A percentile compares a stretch with the other conserved stretches of the same genome.
These are phyloP conservation scores for Hemiprocne comata DNA, from an alignment of 2,113 vertebrate species.

Conservation along the genomic window DNA sequence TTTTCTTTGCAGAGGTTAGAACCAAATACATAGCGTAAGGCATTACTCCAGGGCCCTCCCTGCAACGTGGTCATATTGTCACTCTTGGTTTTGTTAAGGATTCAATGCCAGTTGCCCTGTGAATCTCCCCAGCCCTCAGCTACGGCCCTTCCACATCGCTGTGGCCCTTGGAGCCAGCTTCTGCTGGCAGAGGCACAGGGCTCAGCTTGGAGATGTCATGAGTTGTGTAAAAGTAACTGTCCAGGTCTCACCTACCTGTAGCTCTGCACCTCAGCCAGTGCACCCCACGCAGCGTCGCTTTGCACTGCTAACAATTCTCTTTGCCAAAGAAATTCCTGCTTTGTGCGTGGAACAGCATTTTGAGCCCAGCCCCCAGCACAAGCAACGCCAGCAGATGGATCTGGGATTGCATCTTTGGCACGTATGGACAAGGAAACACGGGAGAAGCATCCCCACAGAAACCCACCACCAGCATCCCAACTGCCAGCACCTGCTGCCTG, in stretches of 20 bases:
- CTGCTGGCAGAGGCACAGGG: background rate
- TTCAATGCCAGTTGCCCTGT: background rate
- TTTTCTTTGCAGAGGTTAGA: too few relatives aligned
- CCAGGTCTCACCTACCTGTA: background rate
- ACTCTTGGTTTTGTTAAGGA: background rate
- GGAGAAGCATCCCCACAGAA: background rate
- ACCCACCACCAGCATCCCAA: accelerated
- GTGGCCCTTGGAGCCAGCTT: background rate
- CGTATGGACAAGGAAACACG: accelerated
- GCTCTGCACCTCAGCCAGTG: background rate
- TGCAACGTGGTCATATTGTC: too few relatives aligned
- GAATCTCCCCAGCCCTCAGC: background rate
- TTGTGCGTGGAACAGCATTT: background rate
- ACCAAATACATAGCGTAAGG: too few relatives aligned
- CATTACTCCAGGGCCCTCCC: too few relatives aligned
- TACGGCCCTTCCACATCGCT: background rate
- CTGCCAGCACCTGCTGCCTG: background rate
- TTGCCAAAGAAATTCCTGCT: background rate
- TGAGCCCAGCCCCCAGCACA: background rate
- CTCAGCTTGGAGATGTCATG: background rate
- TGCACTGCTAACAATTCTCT: background rate
- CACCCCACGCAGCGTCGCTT: background rate
- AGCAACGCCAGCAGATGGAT: background rate
- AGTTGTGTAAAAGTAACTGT: background rate
- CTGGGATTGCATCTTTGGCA: background rate